Percentiles rank a stretch among this genome's conserved stretches.
These are phyloP conservation scores for Hypsibius dujardini DNA, from an alignment of 1,140 invertebrate species.

Conservation along the genomic window DNA sequence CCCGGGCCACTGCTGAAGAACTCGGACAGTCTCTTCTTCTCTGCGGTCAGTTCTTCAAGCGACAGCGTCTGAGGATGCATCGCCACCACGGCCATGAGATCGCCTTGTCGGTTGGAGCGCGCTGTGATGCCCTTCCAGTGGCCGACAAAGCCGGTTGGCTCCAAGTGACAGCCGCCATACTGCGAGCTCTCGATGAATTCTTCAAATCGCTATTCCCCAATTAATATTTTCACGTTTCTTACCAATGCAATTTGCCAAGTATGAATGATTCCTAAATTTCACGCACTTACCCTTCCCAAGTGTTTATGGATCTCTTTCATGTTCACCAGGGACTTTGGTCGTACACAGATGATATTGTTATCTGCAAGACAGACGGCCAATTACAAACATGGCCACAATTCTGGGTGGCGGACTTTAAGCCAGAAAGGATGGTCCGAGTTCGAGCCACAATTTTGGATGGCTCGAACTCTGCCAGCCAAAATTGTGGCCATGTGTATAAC, in stretches of 20 bases:
- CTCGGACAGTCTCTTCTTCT: slow-evolving; percentile 28
- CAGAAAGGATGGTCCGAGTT: too few species aligned
- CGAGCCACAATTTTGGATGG: too few species aligned
- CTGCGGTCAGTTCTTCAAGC: slow-evolving; percentile 29
- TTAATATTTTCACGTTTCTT: too few species aligned
- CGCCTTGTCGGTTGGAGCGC: slow-evolving; percentile 32
- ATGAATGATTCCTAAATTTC: too few species aligned
- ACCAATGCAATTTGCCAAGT: too few species aligned
- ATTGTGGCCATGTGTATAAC: too few species aligned
- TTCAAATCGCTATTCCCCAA: not conserved
- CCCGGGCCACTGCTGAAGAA: slow-evolving; percentile 27
- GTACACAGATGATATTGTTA: slow-evolving; percentile 2
- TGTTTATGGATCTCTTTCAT: not conserved
- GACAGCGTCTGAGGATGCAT: slow-evolving; percentile 36
- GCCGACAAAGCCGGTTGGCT: slow-evolving; percentile 28
- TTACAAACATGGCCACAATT: too few species aligned
- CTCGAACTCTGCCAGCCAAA: too few species aligned
- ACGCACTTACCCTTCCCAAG: too few species aligned
- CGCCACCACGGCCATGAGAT: slow-evolving; percentile 35
- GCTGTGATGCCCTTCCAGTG: slow-evolving; percentile 38
- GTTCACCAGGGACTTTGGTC: not conserved
- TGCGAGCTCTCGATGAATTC: not conserved
- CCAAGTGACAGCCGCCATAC: not conserved
- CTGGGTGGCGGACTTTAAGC: too few species aligned
- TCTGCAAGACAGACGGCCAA: too few species aligned